phyloP scores from a whole-genome alignment of 2,797 vertebrate species.

The Bovichtus variegatus region DNA sequence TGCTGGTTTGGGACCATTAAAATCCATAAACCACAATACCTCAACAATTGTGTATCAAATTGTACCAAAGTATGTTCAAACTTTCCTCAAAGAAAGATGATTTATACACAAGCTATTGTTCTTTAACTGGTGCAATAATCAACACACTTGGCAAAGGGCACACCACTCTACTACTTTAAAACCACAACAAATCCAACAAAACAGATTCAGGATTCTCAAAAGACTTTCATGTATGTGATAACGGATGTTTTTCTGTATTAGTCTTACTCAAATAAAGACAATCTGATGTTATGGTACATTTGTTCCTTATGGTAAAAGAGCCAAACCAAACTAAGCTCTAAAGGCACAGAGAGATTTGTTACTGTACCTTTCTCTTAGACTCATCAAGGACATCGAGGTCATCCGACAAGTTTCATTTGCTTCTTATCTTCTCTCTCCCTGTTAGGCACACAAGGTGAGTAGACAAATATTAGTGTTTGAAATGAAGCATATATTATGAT shows the following conservation, averaged over 20 bases:
- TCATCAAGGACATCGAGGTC: slow-evolving; percentile 55
- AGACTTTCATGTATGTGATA: no score
- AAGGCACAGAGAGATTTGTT: neutral
- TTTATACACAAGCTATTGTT: neutral
- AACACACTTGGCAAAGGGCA: neutral
- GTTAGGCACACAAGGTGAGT: slow-evolving; percentile 40
- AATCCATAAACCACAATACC: no score
- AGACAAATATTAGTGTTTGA: slow-evolving; percentile 66
- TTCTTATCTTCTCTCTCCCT: slow-evolving; percentile 28
- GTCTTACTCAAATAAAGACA: neutral
- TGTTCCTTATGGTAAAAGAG: neutral
- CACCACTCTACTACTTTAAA: neutral
- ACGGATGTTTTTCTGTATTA: neutral
- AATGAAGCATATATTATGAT: slow-evolving; percentile 53
- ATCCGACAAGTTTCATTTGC: slow-evolving; percentile 33
- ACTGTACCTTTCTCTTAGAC: neutral
- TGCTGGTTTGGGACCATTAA: neutral
- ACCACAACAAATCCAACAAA: neutral
- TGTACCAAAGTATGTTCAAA: neutral
- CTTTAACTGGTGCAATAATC: neutral
- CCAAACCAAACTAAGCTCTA: neutral
- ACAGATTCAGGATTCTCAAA: neutral
- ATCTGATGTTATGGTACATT: neutral
- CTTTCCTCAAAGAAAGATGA: neutral
- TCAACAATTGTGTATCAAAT: neutral